These are phyloP conservation scores for Pelodytes ibericus DNA, from an alignment of 2,797 vertebrate species.

Conservation along the genomic window DNA sequence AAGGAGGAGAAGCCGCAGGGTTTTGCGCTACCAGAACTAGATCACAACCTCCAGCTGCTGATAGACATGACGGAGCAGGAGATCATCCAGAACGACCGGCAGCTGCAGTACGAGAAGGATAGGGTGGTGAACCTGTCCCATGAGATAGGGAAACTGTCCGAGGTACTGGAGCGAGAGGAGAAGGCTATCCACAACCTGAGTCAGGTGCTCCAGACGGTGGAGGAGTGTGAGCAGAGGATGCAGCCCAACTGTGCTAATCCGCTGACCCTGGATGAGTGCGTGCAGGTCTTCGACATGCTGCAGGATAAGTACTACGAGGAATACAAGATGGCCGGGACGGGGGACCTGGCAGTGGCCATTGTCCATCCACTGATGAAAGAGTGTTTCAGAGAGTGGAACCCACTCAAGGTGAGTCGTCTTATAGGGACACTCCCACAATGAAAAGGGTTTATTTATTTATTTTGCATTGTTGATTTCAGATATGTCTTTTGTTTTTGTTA, in stretches of 20 bases:
- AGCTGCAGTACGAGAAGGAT: constrained; percentile 93
- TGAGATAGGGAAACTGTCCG: constrained; percentile 83
- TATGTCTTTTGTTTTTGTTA: no score
- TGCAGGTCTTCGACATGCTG: constrained; percentile 85
- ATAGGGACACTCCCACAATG: no score
- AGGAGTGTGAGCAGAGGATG: constrained; percentile 83
- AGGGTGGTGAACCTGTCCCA: constrained; percentile 90
- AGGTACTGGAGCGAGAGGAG: constrained; percentile 80
- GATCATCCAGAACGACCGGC: constrained; percentile 94
- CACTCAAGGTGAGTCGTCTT: constrained; percentile 83
- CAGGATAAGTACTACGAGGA: constrained; percentile 95
- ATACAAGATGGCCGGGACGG: constrained; percentile 88
- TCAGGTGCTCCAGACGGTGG: constrained; percentile 86
- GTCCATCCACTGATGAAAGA: constrained; percentile 91
- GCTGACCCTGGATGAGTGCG: constrained; percentile 86
- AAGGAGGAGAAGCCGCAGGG: constrained; percentile 83
- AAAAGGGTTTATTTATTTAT: no score
- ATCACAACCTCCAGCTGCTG: constrained; percentile 96
- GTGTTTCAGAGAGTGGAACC: constrained; percentile 90
- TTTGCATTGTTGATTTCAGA: no score
- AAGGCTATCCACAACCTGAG: constrained; percentile 84
- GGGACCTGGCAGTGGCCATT: constrained; percentile 88
- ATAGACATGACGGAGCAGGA: constrained; percentile 97
- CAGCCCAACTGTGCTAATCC: constrained; percentile 73
- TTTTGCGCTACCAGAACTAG: constrained; percentile 90